Evolutionary conservation across 2,113 vertebrate species (phyloP), one percentile per base, ranked within the genome.

Genomic region (Fulica atra): DNA sequence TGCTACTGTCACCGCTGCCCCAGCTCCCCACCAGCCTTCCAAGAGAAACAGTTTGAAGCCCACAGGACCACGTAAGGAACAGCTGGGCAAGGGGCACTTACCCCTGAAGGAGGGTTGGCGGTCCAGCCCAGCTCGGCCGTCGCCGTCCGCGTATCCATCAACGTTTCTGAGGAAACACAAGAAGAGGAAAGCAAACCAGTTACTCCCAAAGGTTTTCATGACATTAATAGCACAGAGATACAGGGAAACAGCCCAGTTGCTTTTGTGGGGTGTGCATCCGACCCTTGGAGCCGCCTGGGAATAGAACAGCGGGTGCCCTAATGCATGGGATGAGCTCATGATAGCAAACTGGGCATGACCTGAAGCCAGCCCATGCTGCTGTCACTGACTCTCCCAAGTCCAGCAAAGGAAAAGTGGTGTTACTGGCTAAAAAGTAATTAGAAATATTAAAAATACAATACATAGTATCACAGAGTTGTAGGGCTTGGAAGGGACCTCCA

Each of bases 71-170:
- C 5, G 0, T 1, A 11, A 51, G 16, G 63, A 46, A 40, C 66
- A 71, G 66, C 16, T 36, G 46, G 44, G 29, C 1, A 2, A 87
- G 56, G 3, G 29, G 42, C 86, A 98, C 99, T 99, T 97, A 99
- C 99, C 98, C 99, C 99, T 14, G 99, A 99, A 35, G 99, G 98
- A 33, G 99, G 99, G 98, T 99, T 99, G 48, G 99, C 99, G 0
- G 99, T 99, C 99, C 99, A 99, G 85, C 99, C 99, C 94, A 99
- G 98, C 97, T 99, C 99, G 89, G 99, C 99, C 13, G 99, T 99
- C 36, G 99, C 99, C 20, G 99, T 99, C 95, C 99, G 98, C 13
- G 99, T 99, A 98, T 99, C 99, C 99, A 99, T 99, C 97, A 99
- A 92, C 2, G 99, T 99, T 98, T 99, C 99, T 99, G 98, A 33